Conservation (phyloP, 2,888 invertebrate genomes). For the Chouioia cunea region DNA sequence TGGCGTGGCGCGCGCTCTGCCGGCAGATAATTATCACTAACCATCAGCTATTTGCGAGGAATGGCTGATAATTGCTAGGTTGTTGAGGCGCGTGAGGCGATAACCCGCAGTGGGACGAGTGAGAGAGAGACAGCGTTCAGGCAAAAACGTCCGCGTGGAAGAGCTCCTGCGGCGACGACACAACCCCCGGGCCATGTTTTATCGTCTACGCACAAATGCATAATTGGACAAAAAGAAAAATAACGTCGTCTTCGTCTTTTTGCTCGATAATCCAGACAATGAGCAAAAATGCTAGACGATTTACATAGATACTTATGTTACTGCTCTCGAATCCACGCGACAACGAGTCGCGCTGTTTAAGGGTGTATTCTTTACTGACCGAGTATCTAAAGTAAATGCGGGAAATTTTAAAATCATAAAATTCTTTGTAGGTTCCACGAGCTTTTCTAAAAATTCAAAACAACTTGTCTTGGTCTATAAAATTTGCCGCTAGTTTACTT, state of each 20-base stretch:
- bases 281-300: not conserved
- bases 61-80: constrained; percentile 67
- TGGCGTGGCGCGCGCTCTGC: constrained; percentile 60
- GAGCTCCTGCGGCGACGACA: too few species aligned
- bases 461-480: too few species aligned
- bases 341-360: too few species aligned
- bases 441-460: too few species aligned
- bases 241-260: not conserved
- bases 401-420: too few species aligned
- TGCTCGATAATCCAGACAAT: constrained; percentile 4
- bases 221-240: constrained; percentile 14
- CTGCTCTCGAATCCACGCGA: too few species aligned
- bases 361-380: too few species aligned
- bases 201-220: constrained; percentile 10
- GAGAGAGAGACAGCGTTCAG: constrained; percentile 2
- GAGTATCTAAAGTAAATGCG: too few species aligned
- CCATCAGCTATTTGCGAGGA: constrained; percentile 69
- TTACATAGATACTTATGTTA: too few species aligned
- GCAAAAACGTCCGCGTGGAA: not conserved
- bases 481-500: too few species aligned
- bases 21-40: constrained; percentile 69
- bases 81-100: constrained; percentile 60
- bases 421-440: too few species aligned
- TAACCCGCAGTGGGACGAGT: constrained; percentile 57
- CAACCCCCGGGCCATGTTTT: too few species aligned